phyloP scores from a whole-genome alignment of 2,113 vertebrate genomes.

The Ploceus nigricollis region DNA sequence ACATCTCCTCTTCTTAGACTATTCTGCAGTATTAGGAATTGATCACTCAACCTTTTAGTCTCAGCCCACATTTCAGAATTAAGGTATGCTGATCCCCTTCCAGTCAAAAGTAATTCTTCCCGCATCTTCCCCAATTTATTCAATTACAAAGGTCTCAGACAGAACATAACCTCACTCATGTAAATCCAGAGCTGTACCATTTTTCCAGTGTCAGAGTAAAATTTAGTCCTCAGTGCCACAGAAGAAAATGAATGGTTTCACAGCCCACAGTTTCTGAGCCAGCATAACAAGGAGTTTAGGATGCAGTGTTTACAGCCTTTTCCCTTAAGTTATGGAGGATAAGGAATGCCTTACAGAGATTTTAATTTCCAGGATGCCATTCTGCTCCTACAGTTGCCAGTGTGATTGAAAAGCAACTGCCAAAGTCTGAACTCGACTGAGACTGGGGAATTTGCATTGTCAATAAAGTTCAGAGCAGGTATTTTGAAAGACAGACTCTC shows the following conservation, averaged over 20 bases:
- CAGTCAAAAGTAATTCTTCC: not conserved
- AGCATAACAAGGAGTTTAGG: not conserved
- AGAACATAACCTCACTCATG: not conserved
- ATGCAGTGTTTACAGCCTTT: not conserved
- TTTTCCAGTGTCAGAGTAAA: not conserved
- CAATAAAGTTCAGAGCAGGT: not conserved
- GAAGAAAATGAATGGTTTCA: not conserved
- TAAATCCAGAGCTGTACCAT: not conserved
- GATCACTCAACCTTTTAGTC: not conserved
- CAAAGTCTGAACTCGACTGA: not conserved
- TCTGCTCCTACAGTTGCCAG: not conserved
- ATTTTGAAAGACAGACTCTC: not conserved
- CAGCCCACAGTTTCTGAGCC: not conserved
- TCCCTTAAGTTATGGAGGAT: not conserved
- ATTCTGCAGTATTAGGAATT: not conserved
- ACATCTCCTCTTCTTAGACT: fast-evolving
- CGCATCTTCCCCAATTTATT: not conserved
- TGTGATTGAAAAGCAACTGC: not conserved
- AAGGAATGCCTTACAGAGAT: not conserved
- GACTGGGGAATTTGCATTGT: not conserved
- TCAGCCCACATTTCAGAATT: not conserved
- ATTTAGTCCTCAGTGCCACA: not conserved
- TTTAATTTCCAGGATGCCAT: not conserved
- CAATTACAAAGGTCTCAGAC: not conserved
- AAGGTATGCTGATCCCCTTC: not conserved